Evolutionary conservation across 2,797 vertebrate genomes (phyloP), one percentile per base, ranked within the genome.

Genomic region (Schizothorax lantsangensis): DNA sequence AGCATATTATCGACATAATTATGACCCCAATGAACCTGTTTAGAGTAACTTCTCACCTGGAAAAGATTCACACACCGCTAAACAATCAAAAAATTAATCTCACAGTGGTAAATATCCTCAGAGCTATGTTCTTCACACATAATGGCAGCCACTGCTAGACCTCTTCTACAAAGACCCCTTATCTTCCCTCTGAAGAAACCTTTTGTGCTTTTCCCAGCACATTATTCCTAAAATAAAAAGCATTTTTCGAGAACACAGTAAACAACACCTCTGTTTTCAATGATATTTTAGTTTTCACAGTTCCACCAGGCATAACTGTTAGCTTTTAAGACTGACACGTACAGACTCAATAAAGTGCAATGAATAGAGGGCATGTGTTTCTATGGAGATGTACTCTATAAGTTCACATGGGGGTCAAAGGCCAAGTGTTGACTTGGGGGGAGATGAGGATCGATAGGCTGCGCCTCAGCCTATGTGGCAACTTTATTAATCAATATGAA

Each of bases 401-500:
- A 59, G 77, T 59, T 85, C 75, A 71, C 90, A 92, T 88, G 57
- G 87, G 87, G 88, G 84, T 85, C 47, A 85, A 79, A 85, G 47
- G 75, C 75, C 64, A 71, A 71, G 74, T 57, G 84, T 85, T 79
- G 64, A 45, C 64, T 79, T 40, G 38, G 64, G 38, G 64, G 49
- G 88, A 86, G 90, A 45, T 68, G 15, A 86, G 86, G 89, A 94
- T 95, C 93, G 79, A 95, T 95, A 92, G 80, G 36, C 81, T 87
- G 92, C 88, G 73, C 88, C 91, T 84, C 85, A 90, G 88, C 83
- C 87, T 59, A 85, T 85, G 89, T 88, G 91, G 87, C 88, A 89
- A 82, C 81, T 89, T 91, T 94, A 94, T 92, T 83, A 91, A 95
- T 93, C 86, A 81, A 91, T 91, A 88, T 91, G 92, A 91, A 74